Evolutionary conservation across 2,888 invertebrate genomes (phyloP), one percentile per base, ranked within the genome.

Genomic region (Noctua fimbriata): DNA sequence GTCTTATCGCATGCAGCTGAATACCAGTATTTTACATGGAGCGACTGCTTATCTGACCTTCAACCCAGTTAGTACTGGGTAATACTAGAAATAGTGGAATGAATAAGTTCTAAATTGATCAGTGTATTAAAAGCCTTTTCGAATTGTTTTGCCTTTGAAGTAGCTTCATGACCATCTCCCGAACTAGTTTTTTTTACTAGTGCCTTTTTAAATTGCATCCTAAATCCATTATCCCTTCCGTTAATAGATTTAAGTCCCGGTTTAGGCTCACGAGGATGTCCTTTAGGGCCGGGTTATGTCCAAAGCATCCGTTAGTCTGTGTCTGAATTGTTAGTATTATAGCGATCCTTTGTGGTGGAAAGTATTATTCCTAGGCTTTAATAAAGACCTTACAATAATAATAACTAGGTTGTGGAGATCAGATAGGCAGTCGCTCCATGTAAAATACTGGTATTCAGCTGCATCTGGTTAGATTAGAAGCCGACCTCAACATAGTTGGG

Each of bases 181-280:
- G 21, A 76, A 76, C 66, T 49, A 72, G 65, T 32, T 28, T 32
- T 47, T 73, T 76, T 44, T 65, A 73, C 66, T 63, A 49, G 69
- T 73, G 18, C 71, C 73, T 63, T 71, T 78, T 78, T 72, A 36
- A 70, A 84, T 78, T 60, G 47, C 72, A 78, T 87, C 80, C 84
- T 66, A 69, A 63, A 65, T 28, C 84, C 87, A 87, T 85, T 84
- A 80, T 80, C 70, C 85, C 47, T 75, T 87, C 87, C 73, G 69
- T 73, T 80, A 87, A 83, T 77, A 77, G 76, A 85, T 83, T 77
- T 77, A 52, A 77, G 41, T 52, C 58, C 80, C 83, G 69, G n/a
- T 85, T 79, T 70, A 85, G 72, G 58, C 44, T 63, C 72, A 84
- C 52, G 73, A 80, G 72, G 72, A 85, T 75, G 52, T 78, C 72